A percentile compares a stretch with the other conserved stretches of the same genome.
Evolutionary conservation across 2,797 vertebrate genomes (phyloP).

Genomic region (Muscicapa comitata): DNA sequence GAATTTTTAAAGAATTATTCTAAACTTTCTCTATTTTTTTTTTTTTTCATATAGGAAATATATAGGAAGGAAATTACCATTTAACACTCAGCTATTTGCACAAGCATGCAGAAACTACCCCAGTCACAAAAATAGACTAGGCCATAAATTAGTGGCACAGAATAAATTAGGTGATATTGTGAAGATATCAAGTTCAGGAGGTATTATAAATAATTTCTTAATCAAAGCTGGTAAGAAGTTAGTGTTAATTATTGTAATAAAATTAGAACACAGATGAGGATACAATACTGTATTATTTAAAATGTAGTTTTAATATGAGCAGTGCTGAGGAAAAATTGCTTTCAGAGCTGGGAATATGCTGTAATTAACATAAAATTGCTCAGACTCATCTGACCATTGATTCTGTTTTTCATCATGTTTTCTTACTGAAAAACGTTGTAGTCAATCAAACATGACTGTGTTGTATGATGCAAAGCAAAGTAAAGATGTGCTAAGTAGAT

Average conservation of each 20-base stretch:
- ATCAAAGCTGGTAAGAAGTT: slow-evolving; percentile 1
- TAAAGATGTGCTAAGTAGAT: not conserved
- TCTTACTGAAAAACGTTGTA: slow-evolving; percentile 30
- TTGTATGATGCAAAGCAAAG: not conserved
- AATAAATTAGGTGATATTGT: not conserved
- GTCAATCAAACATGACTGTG: slow-evolving; percentile 7
- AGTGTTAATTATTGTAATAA: slow-evolving; percentile 16
- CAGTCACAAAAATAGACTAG: not conserved
- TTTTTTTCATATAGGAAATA: not conserved
- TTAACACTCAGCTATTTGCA: not conserved
- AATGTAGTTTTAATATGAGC: not conserved
- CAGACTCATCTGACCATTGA: not conserved
- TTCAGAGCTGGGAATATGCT: slow-evolving; percentile 5
- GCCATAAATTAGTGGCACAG: not conserved
- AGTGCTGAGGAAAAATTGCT: not conserved
- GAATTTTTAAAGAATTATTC: not conserved
- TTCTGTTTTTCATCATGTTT: slow-evolving; percentile 43
- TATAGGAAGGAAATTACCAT: not conserved
- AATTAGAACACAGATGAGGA: slow-evolving; percentile 17
- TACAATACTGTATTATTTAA: not conserved
- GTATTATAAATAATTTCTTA: slow-evolving; percentile 22
- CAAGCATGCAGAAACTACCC: not conserved
- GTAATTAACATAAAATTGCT: slow-evolving; percentile 41
- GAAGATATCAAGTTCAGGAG: not conserved
- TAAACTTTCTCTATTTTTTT: not conserved